Evolutionary conservation across 1,140 invertebrate genomes (phyloP).

Genomic region (Amyelois transitella): DNA sequence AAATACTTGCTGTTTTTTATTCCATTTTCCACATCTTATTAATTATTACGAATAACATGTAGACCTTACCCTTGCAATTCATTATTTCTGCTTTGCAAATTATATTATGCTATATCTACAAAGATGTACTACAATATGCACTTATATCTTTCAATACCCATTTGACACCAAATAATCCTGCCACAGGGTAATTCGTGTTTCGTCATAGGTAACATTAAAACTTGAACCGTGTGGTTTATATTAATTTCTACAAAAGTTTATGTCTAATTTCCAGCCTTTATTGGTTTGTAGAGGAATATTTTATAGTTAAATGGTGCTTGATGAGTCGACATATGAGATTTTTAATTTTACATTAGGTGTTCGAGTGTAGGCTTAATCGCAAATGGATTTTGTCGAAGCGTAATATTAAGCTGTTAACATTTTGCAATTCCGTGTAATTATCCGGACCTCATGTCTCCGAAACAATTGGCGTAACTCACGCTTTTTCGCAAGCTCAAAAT

Average conservation of each 20-base stretch:
- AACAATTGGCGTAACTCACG: too few relatives aligned
- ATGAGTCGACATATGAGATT: constrained; percentile 22
- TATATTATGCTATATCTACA: too few relatives aligned
- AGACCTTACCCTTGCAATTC: too few relatives aligned
- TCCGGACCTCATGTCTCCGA: not conserved
- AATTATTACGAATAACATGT: too few relatives aligned
- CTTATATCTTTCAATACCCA: not conserved
- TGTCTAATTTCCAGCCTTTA: not conserved
- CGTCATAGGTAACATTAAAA: constrained; percentile 14
- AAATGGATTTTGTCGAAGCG: not conserved
- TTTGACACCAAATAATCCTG: constrained; percentile 10
- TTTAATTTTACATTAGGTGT: constrained; percentile 27
- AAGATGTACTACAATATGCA: not conserved
- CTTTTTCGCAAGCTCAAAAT: too few relatives aligned
- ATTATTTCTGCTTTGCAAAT: too few relatives aligned
- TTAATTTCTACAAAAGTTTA: constrained; percentile 3
- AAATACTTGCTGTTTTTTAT: not conserved
- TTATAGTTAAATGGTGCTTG: constrained; percentile 22
- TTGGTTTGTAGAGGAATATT: not conserved
- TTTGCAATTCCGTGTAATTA: not conserved
- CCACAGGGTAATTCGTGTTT: constrained; percentile 27
- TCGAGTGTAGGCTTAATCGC: constrained; percentile 14
- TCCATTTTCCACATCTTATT: not conserved
- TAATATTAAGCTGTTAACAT: constrained; percentile 14
- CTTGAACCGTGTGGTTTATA: not conserved